These are phyloP conservation scores for Phyllostomus discolor DNA, from an alignment of 2,113 vertebrate species.

Conservation along the genomic window DNA sequence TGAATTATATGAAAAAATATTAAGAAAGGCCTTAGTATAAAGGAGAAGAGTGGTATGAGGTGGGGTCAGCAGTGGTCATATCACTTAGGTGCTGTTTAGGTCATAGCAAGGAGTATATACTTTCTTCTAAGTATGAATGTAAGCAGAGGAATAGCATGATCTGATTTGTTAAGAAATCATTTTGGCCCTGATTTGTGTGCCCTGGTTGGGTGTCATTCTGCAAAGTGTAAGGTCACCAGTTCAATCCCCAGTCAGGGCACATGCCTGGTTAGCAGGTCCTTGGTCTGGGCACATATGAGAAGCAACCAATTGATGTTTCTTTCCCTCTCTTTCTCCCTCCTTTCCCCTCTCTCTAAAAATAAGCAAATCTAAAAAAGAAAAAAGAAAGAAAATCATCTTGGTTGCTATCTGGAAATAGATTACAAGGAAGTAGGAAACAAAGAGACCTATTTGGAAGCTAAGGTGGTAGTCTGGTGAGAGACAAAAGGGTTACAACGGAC, in stretches of 20 bases:
- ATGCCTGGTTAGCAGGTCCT: too few species aligned
- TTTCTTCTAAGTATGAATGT: not conserved
- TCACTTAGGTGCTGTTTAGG: not conserved
- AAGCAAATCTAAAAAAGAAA: too few species aligned
- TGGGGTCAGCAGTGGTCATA: not conserved
- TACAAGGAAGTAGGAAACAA: not conserved
- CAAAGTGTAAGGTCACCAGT: too few species aligned
- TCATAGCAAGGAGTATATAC: not conserved
- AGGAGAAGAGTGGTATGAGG: not conserved
- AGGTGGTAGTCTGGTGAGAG: not conserved
- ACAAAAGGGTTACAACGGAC: not conserved
- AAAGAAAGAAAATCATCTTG: not conserved
- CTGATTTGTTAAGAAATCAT: not conserved
- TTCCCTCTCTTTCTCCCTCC: too few species aligned
- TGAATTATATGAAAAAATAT: constrained; percentile 25
- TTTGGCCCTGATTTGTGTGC: not conserved
- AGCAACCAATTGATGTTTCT: too few species aligned
- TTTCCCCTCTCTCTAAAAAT: too few species aligned
- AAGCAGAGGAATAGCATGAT: not conserved
- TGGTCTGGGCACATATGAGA: too few species aligned
- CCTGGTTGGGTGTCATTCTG: too few species aligned
- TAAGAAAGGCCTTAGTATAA: not conserved
- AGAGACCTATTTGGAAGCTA: not conserved
- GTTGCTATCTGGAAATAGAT: not conserved
- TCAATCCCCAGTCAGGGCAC: too few species aligned